Conservation (phyloP, 2,113 vertebrate genomes). For the Lepidothrix coronata region DNA sequence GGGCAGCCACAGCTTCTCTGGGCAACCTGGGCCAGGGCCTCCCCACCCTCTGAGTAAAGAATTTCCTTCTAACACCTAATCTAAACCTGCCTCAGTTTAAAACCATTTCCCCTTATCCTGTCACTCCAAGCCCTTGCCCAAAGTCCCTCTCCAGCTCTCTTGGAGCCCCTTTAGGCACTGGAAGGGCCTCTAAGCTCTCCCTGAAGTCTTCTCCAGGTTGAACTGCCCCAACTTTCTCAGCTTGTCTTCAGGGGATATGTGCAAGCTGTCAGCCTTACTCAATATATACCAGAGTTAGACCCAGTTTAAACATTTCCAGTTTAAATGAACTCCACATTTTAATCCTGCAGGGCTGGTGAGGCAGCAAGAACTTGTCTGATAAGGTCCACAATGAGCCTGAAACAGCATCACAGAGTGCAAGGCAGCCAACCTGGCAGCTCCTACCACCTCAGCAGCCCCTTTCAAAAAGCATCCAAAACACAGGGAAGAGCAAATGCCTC, state of each 20-base stretch:
- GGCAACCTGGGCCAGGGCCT: neutral
- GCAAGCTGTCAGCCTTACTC: neutral
- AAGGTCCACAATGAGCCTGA: rapidly evolving
- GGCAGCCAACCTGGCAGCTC: neutral
- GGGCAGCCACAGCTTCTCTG: neutral
- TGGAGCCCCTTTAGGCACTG: neutral
- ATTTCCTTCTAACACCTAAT: neutral
- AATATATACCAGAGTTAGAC: neutral
- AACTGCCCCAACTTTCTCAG: neutral
- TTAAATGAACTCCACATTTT: neutral
- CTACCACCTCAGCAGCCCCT: neutral
- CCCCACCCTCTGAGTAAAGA: rapidly evolving
- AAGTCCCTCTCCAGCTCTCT: neutral
- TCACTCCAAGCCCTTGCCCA: neutral
- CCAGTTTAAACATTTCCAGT: neutral
- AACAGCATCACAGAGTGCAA: neutral
- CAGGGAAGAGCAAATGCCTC: neutral
- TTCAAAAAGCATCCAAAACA: neutral
- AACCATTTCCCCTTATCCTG: neutral
- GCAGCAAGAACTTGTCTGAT: neutral
- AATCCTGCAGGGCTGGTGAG: neutral
- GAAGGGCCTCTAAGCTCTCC: neutral
- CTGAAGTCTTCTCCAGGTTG: neutral
- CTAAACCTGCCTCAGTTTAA: neutral
- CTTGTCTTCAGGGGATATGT: neutral